phyloP scores from a whole-genome alignment of 2,888 invertebrate species.

The Lasioglossum oenotherae region DNA sequence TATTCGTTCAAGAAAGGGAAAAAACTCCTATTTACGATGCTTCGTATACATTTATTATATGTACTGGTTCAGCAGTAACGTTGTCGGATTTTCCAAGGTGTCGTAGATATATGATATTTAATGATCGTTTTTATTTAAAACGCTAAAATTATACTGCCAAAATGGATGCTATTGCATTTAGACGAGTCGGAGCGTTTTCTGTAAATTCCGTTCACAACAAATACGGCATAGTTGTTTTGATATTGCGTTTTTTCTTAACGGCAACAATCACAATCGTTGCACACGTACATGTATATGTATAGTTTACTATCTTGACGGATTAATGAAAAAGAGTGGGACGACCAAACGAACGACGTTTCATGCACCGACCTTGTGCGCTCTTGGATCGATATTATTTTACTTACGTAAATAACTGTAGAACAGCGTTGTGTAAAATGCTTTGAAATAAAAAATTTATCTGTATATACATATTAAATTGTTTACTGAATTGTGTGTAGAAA shows the following conservation, averaged over 20 bases:
- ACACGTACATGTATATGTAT: conserved; percentile 47
- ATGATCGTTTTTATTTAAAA: conserved; percentile 62
- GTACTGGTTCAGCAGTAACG: conserved; percentile 66
- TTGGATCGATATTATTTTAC: conserved; percentile 73
- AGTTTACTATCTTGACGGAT: conserved; percentile 80
- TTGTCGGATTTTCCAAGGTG: conserved; percentile 56
- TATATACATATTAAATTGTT: conserved; percentile 57
- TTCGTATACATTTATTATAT: conserved; percentile 62
- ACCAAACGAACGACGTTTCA: conserved; percentile 55
- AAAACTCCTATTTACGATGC: conserved; percentile 68
- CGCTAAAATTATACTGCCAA: conserved; percentile 81
- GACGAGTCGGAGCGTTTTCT: conserved; percentile 72
- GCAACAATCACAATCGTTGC: conserved; percentile 72
- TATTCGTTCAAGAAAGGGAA: conserved; percentile 46
- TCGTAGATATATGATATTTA: conserved; percentile 44
- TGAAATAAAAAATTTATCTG: conserved; percentile 74
- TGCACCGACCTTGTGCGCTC: conserved; percentile 49
- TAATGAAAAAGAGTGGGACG: conserved; percentile 65
- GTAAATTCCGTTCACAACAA: conserved; percentile 64
- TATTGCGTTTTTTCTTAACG: conserved; percentile 73
- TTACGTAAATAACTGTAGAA: conserved; percentile 77
- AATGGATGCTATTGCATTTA: conserved; percentile 80
- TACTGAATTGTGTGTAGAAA: not conserved
- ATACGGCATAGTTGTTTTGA: conserved; percentile 68
- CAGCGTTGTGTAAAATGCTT: conserved; percentile 80